Base-by-base conservation (phyloP, 2,797 vertebrate species). In the Semaprochilodus insignis region DNA sequence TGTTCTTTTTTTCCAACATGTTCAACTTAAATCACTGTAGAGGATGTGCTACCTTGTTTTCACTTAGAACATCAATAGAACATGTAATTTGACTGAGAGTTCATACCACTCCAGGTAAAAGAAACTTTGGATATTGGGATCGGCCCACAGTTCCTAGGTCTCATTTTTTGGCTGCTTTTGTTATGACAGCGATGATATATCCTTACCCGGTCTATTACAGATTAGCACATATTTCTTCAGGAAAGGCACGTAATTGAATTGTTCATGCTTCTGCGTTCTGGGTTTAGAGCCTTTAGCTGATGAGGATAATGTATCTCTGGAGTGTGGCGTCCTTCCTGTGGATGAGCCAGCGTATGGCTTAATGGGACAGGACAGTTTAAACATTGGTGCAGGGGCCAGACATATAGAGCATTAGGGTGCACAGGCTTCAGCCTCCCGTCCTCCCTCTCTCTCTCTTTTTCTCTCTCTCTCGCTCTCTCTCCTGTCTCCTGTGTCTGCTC, bases 381-480 rank as follows among this genome's bases (percentile, higher is more conserved):
- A 78, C 73, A 80, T 83, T 65, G 17, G 60, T 72, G 85, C 82
- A 80, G 80, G 78, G 78, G 87, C 87, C 74, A 85, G 83, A 82
- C 55, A 78, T 57, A 78, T 51, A 79, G 77, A 77, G 36, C 19
- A 23, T 85, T 89, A 91, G 92, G 80, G 76, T 72, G 87, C 89
- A 88, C 85, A 92, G 92, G 90, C 92, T 92, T 93, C 88, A 83
- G 77, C 88, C 86, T 90, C 80, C 90, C 91, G 81, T 88, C 76
- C 69, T 79, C 77, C 85, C 83, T 63, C 31, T 55, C 17, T 69
- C 16, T 75, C 16, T 74, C 60, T 89, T 54, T 87, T 79, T 63
- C 91, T 92, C 19, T 78, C 31, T 72, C 63, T 54, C 80, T 52
- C 25, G 60, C 19, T 70, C 75, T 79, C 40, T 81, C 79, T 82